Base-by-base conservation (phyloP, 1,140 invertebrate species). In the Pseudomyrmex dendroicus region DNA sequence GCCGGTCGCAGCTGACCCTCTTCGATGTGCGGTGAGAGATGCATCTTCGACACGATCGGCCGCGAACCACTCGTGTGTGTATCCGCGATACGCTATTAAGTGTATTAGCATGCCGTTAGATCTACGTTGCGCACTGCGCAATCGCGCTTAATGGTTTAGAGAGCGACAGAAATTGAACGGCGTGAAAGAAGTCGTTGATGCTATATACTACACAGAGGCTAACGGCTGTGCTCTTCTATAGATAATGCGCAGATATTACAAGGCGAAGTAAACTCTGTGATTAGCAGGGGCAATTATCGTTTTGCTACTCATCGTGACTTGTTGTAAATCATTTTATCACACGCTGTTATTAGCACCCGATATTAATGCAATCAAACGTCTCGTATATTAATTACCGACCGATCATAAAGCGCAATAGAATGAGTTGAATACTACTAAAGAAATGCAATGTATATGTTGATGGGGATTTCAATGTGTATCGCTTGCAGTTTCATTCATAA, bases 321-420 rank as follows among this genome's bases (percentile, higher is more conserved):
- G 73, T 20, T 78, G 54, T 72, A 80, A 80, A 80, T 80, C 44
- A 72, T n/a, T 70, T 80, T 61, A 80, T 80, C 76, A n/a, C 76
- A 35, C 66, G 76, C 66, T 61, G 22, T 72, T 80, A 80, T 80
- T 80, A 80, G 52, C 54, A 20, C 54, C 15, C n/a, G 66, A 59
- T 25, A 56, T 77, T 67, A 70, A 80, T 61, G 66, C 66, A 72
- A 78, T 70, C 66, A 52, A 48, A 57, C 35, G 64, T 48, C 46
- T 56, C 50, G 59, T 80, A 61, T 70, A 67, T 77, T 80, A 80
- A 72, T 80, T 72, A 80, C n/a, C 76, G 54, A 44, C n/a, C 1
- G 74, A 50, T 56, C 62, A 50, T 44, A 70, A 35, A 80, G 70
- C 66, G 12, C 66, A 54, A 35, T 15, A 10, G 68, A 80, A 59